Percentiles rank a stretch among this genome's conserved stretches.
These are phyloP conservation scores for Mesitornis unicolor DNA, from an alignment of 2,113 vertebrate species.

Conservation along the genomic window DNA sequence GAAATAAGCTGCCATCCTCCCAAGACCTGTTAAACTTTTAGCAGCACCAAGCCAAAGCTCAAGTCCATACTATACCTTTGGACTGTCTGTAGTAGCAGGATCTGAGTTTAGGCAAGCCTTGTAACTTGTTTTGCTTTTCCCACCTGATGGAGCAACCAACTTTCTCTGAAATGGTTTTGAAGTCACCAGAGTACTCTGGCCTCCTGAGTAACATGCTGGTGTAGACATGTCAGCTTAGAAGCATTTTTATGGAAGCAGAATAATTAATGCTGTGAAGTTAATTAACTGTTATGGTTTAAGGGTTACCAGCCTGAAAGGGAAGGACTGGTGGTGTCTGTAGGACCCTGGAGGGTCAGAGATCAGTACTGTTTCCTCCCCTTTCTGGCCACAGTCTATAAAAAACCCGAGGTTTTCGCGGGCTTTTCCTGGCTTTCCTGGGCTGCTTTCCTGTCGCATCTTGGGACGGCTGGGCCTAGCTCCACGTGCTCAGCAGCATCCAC, in stretches of 20 bases:
- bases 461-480: too few relatives aligned
- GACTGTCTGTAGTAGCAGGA: not conserved
- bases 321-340: too few relatives aligned
- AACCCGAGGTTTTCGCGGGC: too few relatives aligned
- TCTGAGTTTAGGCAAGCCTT: not conserved
- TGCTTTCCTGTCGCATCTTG: too few relatives aligned
- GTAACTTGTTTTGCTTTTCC: not conserved
- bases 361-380: too few relatives aligned
- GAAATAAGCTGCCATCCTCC: not conserved
- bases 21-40: not conserved
- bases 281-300: too few relatives aligned
- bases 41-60: not conserved
- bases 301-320: too few relatives aligned
- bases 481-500: too few relatives aligned
- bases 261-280: not conserved
- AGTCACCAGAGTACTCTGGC: not conserved
- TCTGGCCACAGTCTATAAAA: too few relatives aligned
- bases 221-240: not conserved
- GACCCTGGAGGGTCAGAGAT: too few relatives aligned
- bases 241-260: not conserved
- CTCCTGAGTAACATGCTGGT: not conserved
- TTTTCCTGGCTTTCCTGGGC: too few relatives aligned
- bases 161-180: not conserved
- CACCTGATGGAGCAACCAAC: not conserved
- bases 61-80: not conserved